phyloP scores from a whole-genome alignment of 2,113 vertebrate species.

The Corvus hawaiiensis region DNA sequence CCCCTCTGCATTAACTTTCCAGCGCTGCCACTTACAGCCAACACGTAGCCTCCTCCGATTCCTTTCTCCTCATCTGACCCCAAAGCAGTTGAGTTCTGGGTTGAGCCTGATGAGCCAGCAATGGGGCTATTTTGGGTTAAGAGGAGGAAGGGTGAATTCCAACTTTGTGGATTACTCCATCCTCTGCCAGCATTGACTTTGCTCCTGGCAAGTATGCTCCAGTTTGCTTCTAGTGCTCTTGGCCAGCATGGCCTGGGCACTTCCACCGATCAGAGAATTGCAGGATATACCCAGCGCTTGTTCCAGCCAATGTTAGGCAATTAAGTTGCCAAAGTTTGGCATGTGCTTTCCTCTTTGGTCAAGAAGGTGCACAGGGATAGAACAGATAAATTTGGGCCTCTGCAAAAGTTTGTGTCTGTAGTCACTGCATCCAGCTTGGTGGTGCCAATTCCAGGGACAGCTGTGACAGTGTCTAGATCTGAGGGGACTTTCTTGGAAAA shows the following conservation, averaged over 20 bases:
- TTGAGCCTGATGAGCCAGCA: neutral
- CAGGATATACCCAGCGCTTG: neutral
- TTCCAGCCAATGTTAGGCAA: neutral
- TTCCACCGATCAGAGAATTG: neutral
- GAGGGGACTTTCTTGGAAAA: neutral
- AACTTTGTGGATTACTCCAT: neutral
- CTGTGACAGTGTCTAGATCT: neutral
- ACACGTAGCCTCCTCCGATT: rapidly evolving
- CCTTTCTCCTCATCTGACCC: neutral
- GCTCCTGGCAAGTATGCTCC: neutral
- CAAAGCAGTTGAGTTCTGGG: neutral
- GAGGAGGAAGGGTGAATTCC: conserved; percentile 2
- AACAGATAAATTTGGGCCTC: neutral
- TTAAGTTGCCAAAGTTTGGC: neutral
- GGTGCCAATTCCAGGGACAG: neutral
- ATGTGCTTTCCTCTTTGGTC: neutral
- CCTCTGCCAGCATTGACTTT: neutral
- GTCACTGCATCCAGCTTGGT: neutral
- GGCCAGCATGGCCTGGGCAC: neutral
- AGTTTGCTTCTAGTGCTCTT: neutral
- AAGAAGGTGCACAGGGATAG: neutral
- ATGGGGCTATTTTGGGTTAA: neutral
- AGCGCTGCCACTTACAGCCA: rapidly evolving
- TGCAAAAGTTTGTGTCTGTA: neutral
- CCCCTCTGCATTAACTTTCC: neutral